These are phyloP conservation scores for Mionectes olivaceus DNA, from an alignment of 2,797 vertebrate species.

Conservation along the genomic window DNA sequence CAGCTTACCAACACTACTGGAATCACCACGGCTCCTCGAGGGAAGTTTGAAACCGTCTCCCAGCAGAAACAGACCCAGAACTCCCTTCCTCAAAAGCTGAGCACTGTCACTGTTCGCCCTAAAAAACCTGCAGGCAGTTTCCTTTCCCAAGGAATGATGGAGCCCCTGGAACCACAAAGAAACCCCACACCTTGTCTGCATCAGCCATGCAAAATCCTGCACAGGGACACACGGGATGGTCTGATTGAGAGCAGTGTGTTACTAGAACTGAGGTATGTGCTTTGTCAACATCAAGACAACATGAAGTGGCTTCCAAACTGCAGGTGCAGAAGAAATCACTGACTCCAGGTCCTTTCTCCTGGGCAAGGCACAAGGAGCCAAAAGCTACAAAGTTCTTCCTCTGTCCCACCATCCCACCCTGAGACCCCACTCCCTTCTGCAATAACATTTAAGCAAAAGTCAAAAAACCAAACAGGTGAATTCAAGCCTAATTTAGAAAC, in stretches of 20 bases:
- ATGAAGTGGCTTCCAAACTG: neutral
- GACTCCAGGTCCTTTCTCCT: neutral
- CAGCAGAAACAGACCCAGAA: neutral
- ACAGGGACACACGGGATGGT: accelerated
- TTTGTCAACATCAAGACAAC: neutral
- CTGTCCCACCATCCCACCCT: neutral
- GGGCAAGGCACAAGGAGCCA: neutral
- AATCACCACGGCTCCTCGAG: neutral
- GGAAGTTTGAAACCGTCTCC: neutral
- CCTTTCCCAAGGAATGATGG: neutral
- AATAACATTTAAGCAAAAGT: neutral
- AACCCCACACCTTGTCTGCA: accelerated
- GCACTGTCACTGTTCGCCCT: neutral
- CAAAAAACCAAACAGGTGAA: neutral
- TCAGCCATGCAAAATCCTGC: neutral
- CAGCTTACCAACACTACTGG: neutral
- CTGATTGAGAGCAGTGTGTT: neutral
- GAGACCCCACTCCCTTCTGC: neutral
- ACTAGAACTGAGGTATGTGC: neutral
- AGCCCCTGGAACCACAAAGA: neutral
- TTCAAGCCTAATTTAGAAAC: neutral
- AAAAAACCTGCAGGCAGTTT: neutral
- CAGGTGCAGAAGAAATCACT: neutral
- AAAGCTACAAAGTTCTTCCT: neutral
- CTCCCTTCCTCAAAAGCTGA: neutral